Conservation (phyloP, 2,797 vertebrate genomes). For the Macrochelys suwanniensis region DNA sequence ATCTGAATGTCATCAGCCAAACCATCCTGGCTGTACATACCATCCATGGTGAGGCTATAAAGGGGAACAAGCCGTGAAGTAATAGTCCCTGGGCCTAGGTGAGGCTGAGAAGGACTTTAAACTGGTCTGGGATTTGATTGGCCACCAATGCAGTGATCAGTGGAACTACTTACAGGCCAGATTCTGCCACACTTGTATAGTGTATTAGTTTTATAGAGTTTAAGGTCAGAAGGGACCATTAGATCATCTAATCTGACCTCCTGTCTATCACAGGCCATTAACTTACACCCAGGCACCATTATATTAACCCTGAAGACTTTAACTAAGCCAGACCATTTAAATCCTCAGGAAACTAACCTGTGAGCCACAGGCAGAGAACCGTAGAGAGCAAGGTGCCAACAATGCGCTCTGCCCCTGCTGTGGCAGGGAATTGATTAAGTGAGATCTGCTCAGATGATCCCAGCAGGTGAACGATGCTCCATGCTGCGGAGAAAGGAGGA, state of each 20-base stretch:
- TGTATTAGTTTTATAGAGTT: fast-evolving
- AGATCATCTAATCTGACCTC: not conserved
- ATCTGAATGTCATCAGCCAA: not conserved
- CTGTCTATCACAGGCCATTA: not conserved
- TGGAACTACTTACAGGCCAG: not conserved
- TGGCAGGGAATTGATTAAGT: not conserved
- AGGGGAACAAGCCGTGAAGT: not conserved
- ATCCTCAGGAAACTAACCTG: not conserved
- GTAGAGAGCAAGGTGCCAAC: not conserved
- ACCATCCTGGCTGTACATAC: not conserved
- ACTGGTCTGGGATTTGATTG: not conserved
- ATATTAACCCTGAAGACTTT: not conserved
- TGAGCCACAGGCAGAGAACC: not conserved
- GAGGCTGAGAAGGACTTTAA: not conserved
- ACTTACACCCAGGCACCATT: not conserved
- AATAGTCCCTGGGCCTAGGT: not conserved
- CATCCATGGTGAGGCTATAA: not conserved
- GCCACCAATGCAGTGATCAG: not conserved
- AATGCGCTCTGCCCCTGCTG: not conserved
- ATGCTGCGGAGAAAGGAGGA: not conserved
- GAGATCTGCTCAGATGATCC: not conserved
- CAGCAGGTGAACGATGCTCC: not conserved
- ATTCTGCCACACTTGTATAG: not conserved
- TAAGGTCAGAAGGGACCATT: not conserved
- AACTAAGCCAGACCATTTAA: not conserved